These are phyloP conservation scores for Bergia puertoricense DNA, from an alignment of 92 coral and sea anemone species.

Conservation along the genomic window DNA sequence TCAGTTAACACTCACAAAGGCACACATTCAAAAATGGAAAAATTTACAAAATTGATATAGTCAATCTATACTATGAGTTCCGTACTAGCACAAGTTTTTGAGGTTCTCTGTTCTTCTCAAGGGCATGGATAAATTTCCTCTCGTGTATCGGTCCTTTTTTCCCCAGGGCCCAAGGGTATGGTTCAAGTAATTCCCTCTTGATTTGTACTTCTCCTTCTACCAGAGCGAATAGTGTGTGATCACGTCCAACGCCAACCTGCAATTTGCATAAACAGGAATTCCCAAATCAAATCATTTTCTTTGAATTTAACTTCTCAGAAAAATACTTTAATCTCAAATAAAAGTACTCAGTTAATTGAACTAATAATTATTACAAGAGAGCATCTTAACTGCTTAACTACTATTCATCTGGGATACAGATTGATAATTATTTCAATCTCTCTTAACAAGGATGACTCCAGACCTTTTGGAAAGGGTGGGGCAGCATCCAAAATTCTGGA, in stretches of 20 bases:
- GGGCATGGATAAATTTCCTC: slow-evolving; percentile 84
- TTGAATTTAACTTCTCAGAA: no score
- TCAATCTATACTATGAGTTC: slow-evolving; percentile 12
- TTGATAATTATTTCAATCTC: no score
- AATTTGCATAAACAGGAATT: not conserved
- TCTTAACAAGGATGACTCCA: no score
- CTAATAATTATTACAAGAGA: no score
- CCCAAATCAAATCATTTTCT: not conserved
- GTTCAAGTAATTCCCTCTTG: slow-evolving; percentile 79
- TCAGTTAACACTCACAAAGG: no score
- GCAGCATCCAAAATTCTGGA: no score
- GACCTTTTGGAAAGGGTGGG: no score
- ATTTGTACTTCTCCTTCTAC: slow-evolving; percentile 87
- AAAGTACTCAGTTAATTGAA: no score
- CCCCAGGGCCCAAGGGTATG: slow-evolving; percentile 93
- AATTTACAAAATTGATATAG: not conserved
- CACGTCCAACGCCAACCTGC: slow-evolving; percentile 97
- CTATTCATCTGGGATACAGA: no score
- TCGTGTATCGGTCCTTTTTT: slow-evolving; percentile 82
- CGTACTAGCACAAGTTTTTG: slow-evolving; percentile 76
- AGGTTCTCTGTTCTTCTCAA: slow-evolving; percentile 48
- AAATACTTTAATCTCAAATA: no score
- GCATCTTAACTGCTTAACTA: not conserved
- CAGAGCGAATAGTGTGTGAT: slow-evolving; percentile 85
- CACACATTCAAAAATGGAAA: not conserved